A percentile compares a stretch with the other conserved stretches of the same genome.
Conservation (phyloP, 1,140 invertebrate species). For the Fopius arisanus region DNA sequence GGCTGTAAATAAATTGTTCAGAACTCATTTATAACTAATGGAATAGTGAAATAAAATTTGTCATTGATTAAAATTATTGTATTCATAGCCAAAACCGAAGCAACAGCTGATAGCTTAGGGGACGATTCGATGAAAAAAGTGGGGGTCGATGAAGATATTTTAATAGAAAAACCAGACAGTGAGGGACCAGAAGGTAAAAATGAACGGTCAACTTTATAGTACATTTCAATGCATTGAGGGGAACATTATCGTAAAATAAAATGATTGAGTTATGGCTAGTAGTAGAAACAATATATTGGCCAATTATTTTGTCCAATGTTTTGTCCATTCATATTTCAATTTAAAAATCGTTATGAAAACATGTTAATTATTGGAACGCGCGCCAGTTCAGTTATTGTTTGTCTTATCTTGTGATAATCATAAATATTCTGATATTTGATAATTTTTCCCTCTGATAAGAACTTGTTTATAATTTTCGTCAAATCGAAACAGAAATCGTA, state of each 20-base stretch:
- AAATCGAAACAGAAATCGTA: not conserved
- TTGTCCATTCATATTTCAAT: too few species aligned
- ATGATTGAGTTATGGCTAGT: too few species aligned
- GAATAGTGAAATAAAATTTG: not conserved
- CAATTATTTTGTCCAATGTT: too few species aligned
- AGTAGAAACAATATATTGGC: too few species aligned
- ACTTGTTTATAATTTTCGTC: not conserved
- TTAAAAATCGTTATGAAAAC: too few species aligned
- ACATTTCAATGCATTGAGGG: not conserved
- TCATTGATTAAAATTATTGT: conserved; percentile 39
- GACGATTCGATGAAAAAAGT: conserved; percentile 42
- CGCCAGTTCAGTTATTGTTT: too few species aligned
- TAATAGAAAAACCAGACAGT: conserved; percentile 45
- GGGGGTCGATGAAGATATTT: conserved; percentile 46
- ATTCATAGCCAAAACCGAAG: conserved; percentile 63
- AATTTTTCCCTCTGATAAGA: not conserved
- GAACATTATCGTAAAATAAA: too few species aligned
- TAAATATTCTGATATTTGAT: too few species aligned
- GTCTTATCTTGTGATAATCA: too few species aligned
- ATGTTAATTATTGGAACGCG: too few species aligned
- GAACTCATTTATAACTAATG: not conserved
- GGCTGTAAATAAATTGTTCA: not conserved
- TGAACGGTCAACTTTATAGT: not conserved
- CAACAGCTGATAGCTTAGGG: conserved; percentile 49
- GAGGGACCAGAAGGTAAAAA: conserved; percentile 61